phyloP scores from a whole-genome alignment of 2,113 vertebrate species.

The Helogale parvula region DNA sequence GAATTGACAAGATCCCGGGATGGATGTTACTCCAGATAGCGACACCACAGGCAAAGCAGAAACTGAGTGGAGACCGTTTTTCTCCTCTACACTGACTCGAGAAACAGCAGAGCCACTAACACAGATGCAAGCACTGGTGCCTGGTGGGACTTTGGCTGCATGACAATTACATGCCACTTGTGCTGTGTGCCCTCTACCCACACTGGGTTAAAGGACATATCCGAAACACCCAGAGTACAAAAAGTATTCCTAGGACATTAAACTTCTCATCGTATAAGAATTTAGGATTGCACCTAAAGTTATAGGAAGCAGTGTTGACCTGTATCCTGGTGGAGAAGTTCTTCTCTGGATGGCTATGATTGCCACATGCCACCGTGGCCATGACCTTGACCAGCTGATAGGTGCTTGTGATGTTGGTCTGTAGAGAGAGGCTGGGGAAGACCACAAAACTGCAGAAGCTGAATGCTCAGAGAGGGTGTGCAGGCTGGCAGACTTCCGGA shows the following conservation, averaged over 20 bases:
- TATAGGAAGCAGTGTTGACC: conserved; percentile 91
- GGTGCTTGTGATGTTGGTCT: conserved; percentile 92
- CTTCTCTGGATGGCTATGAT: conserved; percentile 93
- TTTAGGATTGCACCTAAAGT: conserved; percentile 91
- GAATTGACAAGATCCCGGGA: conserved; percentile 92
- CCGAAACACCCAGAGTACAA: conserved; percentile 89
- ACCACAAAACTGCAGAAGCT: conserved; percentile 94
- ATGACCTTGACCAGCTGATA: conserved; percentile 93
- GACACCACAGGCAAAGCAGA: conserved; percentile 91
- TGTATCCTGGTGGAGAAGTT: conserved; percentile 91
- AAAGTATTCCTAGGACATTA: conserved; percentile 87
- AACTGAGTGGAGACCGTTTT: conserved; percentile 90
- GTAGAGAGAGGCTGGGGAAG: conserved; percentile 93
- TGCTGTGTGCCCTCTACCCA: conserved; percentile 93
- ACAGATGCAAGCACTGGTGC: conserved; percentile 91
- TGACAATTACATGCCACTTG: conserved; percentile 92
- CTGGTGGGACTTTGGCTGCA: conserved; percentile 92
- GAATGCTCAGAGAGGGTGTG: conserved; percentile 87
- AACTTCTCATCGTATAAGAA: conserved; percentile 93
- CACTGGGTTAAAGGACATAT: conserved; percentile 92
- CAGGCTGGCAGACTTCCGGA: conserved; percentile 88
- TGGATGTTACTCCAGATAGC: conserved; percentile 90
- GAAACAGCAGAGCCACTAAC: conserved; percentile 88
- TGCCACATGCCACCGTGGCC: conserved; percentile 85
- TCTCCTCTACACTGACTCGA: conserved; percentile 90